Evolutionary conservation across 2,797 vertebrate genomes (phyloP), one percentile per base, ranked within the genome.

Genomic region (Mycteria americana): DNA sequence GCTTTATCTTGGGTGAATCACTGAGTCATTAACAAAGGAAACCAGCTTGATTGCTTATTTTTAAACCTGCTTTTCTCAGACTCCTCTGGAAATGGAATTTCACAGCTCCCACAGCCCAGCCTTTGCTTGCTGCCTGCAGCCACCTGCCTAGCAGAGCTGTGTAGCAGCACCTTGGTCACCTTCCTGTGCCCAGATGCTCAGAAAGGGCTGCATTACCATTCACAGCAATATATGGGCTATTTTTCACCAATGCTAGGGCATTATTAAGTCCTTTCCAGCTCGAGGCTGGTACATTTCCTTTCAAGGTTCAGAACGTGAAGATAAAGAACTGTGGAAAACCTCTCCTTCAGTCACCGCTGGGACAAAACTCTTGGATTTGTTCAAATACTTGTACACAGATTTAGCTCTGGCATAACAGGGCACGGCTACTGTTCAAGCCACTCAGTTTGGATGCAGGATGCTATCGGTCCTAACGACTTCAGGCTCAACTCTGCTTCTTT

Each of bases 11-110:
- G 88, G 79, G 73, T 79, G 86, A 93, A 95, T 92, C 93, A 94
- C 62, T 37, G 57, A 92, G 59, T 85, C 57, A 85, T 93, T 88
- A 82, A 91, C 88, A 95, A 92, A 92, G 88, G 78, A 91, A 95
- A 92, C 60, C 51, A 85, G 91, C 70, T 82, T 92, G 82, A 79
- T 72, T 79, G 79, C 86, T 93, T 89, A 94, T 89, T 93, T 95
- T 92, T 92, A 92, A 94, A 85, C 24, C 57, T 83, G 41, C 76
- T 94, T 91, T 95, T 75, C 74, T 93, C 84, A 84, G 70, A 43
- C 31, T 94, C 35, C 65, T 88, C 83, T 90, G 72, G 89, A 88
- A 94, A 73, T 53, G 76, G 93, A 92, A 93, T 92, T 94, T 90
- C 83, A 94, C 88, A 89, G 91, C 91, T 82, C 77, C 37, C 2